Base-by-base conservation (phyloP, 2,797 vertebrate species). In the Anguilla marmorata region DNA sequence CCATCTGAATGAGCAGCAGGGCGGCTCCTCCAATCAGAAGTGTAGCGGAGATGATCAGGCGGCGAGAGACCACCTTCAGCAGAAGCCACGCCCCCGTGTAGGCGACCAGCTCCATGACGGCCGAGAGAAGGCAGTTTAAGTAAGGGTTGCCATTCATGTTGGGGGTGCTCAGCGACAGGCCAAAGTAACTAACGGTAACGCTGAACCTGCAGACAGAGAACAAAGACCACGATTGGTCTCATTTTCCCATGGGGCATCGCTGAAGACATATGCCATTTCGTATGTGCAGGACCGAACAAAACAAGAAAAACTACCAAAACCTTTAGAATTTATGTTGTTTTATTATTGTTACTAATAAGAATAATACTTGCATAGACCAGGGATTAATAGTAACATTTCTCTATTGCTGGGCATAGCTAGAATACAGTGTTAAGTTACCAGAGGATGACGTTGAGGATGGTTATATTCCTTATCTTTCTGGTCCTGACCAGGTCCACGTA, bases 91-190 rank as follows among this genome's bases (percentile, higher is more conserved):
- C 85, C 86, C 63, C 60, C 6, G 88, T 16, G 50, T 88, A 92
- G 0, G 83, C 89, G 2, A 63, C 80, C 0, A 93, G 86, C 84
- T 94, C 94, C 56, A 86, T 91, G 60, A 76, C 84, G 16, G 93
- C 94, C 9, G 92, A 94, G 33, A 93, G 54, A 24, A 95, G 93
- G 87, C 91, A 94, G 92, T 92, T 95, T 84, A 95, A 79, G 88
- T 93, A 94, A 21, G 88, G 69, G 41, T 94, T 91, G 80, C 94
- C 94, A 54, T 91, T 87, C 87, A 95, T 90, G 89, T 93, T 94
- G 21, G 91, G 89, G 0, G 92, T 94, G 87, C 91, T 94, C 72
- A 95, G 92, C 30, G 91, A 90, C 54, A 94, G 89, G n/a, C 94
- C 93, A 21, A 83, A 92, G 90, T 89, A 95, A 27, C 92, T 89